Conservation (phyloP, 2,888 invertebrate genomes). For the Nomada ferruginata region DNA sequence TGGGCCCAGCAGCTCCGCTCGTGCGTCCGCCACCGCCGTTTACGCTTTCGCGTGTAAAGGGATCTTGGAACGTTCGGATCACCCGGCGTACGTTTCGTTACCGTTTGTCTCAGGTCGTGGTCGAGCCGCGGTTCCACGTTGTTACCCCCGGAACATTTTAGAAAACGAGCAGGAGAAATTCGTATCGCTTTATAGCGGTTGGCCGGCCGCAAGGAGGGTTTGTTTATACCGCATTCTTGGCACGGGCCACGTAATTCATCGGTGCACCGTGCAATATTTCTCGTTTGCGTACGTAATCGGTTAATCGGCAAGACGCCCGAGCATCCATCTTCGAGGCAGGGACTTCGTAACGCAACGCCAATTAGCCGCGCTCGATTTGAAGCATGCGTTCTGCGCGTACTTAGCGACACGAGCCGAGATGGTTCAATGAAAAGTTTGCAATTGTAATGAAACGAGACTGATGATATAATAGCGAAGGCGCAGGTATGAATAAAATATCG, state of each 20-base stretch:
- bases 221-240: slow-evolving; percentile 50
- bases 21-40: slow-evolving; percentile 77
- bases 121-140: slow-evolving; percentile 69
- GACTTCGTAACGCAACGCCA: background rate
- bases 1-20: slow-evolving; percentile 60
- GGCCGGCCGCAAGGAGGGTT: slow-evolving; percentile 50
- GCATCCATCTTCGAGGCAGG: too few species aligned
- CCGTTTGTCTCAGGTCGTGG: slow-evolving; percentile 78
- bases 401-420: too few species aligned
- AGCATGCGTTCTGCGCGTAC: too few species aligned
- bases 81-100: slow-evolving; percentile 69
- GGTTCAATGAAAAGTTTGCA: background rate
- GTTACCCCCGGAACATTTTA: slow-evolving; percentile 60
- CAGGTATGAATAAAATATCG: background rate
- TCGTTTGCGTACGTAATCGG: slow-evolving; percentile 4
- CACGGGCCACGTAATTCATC: slow-evolving; percentile 47
- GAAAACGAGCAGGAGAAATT: slow-evolving; percentile 60
- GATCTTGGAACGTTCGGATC: slow-evolving; percentile 59
- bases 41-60: slow-evolving; percentile 75
- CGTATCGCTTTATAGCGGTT: slow-evolving; percentile 56
- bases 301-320: too few species aligned
- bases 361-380: background rate
- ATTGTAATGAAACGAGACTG: slow-evolving; percentile 1
- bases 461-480: background rate
- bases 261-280: slow-evolving; percentile 20